Evolutionary conservation across 2,113 vertebrate genomes (phyloP).

Genomic region (Oreochromis niloticus): DNA sequence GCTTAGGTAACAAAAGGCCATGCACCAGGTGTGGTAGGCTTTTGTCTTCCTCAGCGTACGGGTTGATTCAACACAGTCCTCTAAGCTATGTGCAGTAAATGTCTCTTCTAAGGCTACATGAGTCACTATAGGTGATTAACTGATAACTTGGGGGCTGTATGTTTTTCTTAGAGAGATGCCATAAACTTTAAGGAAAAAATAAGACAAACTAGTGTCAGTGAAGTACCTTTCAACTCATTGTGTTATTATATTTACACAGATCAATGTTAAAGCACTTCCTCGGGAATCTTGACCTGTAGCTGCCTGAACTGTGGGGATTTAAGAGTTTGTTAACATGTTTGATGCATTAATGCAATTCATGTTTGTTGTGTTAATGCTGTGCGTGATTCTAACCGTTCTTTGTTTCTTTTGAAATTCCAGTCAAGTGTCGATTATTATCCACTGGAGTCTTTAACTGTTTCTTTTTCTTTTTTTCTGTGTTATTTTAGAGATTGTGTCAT

Average conservation of each 20-base stretch:
- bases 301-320: background rate
- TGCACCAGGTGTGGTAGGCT: background rate
- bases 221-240: background rate
- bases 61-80: background rate
- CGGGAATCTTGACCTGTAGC: background rate
- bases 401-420: background rate
- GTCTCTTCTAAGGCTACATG: background rate
- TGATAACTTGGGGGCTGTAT: background rate
- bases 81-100: background rate
- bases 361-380: background rate
- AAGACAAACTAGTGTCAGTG: background rate
- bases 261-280: background rate
- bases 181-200: background rate
- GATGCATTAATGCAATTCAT: background rate
- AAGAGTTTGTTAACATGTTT: background rate
- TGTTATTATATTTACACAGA: background rate
- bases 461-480: background rate
- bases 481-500: background rate
- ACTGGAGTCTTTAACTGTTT: background rate
- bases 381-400: background rate
- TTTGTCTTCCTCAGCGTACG: background rate
- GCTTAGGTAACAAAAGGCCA: background rate
- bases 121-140: background rate
- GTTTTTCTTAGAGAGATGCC: background rate
- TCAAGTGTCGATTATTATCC: background rate